Conservation (phyloP, 2,113 vertebrate species). For the Tamias sibiricus region DNA sequence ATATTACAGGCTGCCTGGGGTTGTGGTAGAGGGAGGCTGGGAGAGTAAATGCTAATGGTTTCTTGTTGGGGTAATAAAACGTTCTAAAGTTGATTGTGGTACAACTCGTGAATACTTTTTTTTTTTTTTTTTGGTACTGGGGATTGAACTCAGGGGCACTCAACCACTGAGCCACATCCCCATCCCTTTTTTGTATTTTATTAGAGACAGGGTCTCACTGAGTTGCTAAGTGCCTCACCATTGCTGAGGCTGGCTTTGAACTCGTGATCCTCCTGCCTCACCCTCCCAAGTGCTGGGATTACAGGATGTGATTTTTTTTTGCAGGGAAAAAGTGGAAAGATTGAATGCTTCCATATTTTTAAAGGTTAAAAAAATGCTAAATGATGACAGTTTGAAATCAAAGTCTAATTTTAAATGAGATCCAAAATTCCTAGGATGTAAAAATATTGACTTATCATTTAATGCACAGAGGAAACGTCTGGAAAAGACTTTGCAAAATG, state of each 20-base stretch:
- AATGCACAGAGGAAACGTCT: background rate
- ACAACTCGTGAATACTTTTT: background rate
- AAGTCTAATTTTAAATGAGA: slow-evolving; percentile 18
- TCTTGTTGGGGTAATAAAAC: background rate
- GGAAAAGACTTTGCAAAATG: background rate
- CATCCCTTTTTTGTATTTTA: too few relatives aligned
- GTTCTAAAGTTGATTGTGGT: background rate
- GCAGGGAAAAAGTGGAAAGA: background rate
- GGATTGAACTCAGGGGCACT: too few relatives aligned
- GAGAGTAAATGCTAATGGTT: background rate
- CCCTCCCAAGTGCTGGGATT: too few relatives aligned
- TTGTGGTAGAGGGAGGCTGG: background rate
- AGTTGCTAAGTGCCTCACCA: too few relatives aligned
- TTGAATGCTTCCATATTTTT: background rate
- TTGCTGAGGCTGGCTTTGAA: too few relatives aligned
- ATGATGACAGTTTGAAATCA: background rate
- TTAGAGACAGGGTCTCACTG: too few relatives aligned
- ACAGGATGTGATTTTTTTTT: too few relatives aligned
- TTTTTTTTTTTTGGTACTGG: too few relatives aligned
- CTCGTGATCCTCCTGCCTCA: too few relatives aligned
- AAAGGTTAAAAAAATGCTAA: background rate
- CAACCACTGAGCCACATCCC: too few relatives aligned
- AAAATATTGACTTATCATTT: background rate
- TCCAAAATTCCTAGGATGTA: background rate
- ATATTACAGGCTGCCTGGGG: background rate